Conservation (phyloP, 2,113 vertebrate genomes). For the Planiliza haematocheilus region DNA sequence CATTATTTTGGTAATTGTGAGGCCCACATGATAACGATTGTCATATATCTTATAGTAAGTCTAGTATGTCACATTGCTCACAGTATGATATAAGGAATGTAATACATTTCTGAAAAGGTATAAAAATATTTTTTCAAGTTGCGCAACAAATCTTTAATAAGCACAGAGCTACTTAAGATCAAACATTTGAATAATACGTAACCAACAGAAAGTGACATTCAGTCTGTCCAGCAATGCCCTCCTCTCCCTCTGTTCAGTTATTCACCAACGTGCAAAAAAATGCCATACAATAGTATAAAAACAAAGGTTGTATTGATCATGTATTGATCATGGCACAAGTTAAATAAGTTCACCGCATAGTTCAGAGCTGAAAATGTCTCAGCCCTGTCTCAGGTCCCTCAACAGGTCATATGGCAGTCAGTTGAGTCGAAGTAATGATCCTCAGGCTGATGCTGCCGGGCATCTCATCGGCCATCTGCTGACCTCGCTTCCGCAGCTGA, state of each 20-base stretch:
- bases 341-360: slow-evolving; percentile 2
- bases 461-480: slow-evolving; percentile 80
- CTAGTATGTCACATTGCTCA: not conserved
- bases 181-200: not conserved
- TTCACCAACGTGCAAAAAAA: not conserved
- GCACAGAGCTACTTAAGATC: not conserved
- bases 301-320: not conserved
- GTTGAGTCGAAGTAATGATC: slow-evolving; percentile 85
- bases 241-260: slow-evolving; percentile 1
- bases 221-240: slow-evolving; percentile 1
- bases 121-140: slow-evolving; percentile 16
- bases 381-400: not conserved
- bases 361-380: not conserved
- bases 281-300: not conserved
- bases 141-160: slow-evolving; percentile 26
- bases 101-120: slow-evolving; percentile 18
- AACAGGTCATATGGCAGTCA: slow-evolving; percentile 86
- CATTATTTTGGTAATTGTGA: not conserved
- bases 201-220: slow-evolving; percentile 10
- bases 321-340: slow-evolving; percentile 1
- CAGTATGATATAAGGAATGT: slow-evolving; percentile 2
- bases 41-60: slow-evolving; percentile 15
- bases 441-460: slow-evolving; percentile 87
- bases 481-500: slow-evolving; percentile 84
- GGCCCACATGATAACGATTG: too few species aligned